Evolutionary conservation across 2,888 invertebrate species (phyloP).

Genomic region (Euzetes globulus): DNA sequence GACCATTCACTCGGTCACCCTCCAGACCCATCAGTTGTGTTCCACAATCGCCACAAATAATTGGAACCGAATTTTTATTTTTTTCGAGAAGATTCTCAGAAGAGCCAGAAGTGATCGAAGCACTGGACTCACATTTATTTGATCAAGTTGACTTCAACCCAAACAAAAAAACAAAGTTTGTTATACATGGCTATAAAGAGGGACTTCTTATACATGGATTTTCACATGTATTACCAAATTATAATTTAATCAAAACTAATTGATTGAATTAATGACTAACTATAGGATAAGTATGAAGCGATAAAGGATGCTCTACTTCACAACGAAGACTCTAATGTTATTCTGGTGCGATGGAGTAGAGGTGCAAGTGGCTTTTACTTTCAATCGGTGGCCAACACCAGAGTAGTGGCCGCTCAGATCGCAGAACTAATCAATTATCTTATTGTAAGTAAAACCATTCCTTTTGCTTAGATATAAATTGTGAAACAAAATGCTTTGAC

Average conservation of each 20-base stretch:
- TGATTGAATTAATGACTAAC: not conserved
- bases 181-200: conserved; percentile 2
- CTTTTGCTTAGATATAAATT: not conserved
- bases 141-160: not conserved
- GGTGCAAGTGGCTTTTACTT: conserved; percentile 13
- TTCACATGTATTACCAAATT: not conserved
- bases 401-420: conserved; percentile 14
- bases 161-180: not conserved
- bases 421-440: not conserved
- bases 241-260: not conserved
- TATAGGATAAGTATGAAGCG: not conserved
- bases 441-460: not conserved
- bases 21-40: not conserved
- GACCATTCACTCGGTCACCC: not conserved
- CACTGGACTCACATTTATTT: not conserved
- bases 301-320: not conserved
- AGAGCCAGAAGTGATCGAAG: not conserved
- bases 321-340: conserved; percentile 15
- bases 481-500: too few species aligned
- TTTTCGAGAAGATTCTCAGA: not conserved
- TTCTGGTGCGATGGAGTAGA: conserved; percentile 11
- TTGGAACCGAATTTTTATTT: not conserved
- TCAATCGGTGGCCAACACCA: conserved; percentile 5
- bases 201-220: not conserved
- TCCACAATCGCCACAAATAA: not conserved